phyloP scores from a whole-genome alignment of 1,140 invertebrate genomes.

The Holcopasites calliopsidis region DNA sequence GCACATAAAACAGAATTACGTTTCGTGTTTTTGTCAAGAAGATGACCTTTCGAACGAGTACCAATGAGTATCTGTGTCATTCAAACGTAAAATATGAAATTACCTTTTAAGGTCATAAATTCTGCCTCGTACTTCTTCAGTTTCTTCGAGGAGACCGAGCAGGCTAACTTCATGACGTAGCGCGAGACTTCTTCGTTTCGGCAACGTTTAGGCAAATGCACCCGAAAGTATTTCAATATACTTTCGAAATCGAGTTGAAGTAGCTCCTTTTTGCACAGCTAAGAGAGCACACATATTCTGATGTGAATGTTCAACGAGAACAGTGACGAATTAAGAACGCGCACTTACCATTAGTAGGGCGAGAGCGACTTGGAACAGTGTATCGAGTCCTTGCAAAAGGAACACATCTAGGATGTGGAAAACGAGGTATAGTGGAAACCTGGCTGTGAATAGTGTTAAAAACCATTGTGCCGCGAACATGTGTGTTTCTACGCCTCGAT shows the following conservation, averaged over 20 bases:
- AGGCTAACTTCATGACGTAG: conserved; percentile 93
- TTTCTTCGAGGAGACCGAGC: conserved; percentile 95
- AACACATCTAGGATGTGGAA: conserved; percentile 99
- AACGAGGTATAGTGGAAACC: conserved; percentile 98
- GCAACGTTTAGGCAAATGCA: conserved; percentile 97
- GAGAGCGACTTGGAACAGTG: conserved; percentile 97
- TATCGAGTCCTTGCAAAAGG: conserved; percentile 95
- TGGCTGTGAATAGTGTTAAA: conserved; percentile 98
- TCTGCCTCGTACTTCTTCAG: conserved; percentile 98
- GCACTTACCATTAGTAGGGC: conserved; percentile 92
- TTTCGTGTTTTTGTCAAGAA: conserved; percentile 12
- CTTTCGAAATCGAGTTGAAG: conserved; percentile 97
- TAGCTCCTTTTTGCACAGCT: conserved; percentile 95
- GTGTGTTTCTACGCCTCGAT: conserved; percentile 96
- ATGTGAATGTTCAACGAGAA: background rate
- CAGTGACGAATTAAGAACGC: background rate
- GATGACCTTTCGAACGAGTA: too few relatives aligned
- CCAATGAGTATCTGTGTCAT: conserved; percentile 9
- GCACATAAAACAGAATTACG: conserved; percentile 27
- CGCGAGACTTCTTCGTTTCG: conserved; percentile 93
- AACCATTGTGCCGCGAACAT: conserved; percentile 99
- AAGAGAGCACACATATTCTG: conserved; percentile 23
- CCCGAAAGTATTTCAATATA: conserved; percentile 94
- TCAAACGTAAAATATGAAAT: conserved; percentile 79
- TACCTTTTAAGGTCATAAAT: conserved; percentile 90